phyloP scores from a whole-genome alignment of 2,113 vertebrate species.

The Cyprinus carpio region DNA sequence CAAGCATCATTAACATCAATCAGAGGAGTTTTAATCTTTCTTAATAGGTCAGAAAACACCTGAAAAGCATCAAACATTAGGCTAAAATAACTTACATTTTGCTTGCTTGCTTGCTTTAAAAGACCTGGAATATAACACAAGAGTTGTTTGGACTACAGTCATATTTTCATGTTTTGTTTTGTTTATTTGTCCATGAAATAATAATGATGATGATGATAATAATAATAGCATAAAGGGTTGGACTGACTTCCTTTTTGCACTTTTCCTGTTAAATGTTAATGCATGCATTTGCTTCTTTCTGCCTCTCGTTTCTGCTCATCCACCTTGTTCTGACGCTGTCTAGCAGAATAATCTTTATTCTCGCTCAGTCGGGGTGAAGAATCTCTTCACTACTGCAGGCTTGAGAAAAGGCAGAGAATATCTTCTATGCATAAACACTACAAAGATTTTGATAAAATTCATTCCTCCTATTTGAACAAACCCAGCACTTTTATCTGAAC shows the following conservation, averaged over 20 bases:
- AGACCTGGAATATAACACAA: not conserved
- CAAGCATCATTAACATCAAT: conserved; percentile 21
- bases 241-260: not conserved
- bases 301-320: conserved; percentile 21
- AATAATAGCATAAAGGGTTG: not conserved
- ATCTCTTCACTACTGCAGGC: conserved; percentile 7
- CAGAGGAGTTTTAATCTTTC: conserved; percentile 60
- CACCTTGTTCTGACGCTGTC: conserved; percentile 51
- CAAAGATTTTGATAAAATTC: not conserved
- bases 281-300: not conserved
- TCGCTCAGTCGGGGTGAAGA: conserved; percentile 27
- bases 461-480: not conserved
- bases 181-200: not conserved
- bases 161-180: not conserved
- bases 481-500: conserved; percentile 20
- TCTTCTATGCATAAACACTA: not conserved
- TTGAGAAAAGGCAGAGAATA: not conserved
- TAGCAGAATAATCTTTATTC: conserved; percentile 63
- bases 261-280: not conserved
- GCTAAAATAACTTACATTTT: not conserved
- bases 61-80: not conserved
- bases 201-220: not conserved
- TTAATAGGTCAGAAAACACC: not conserved
- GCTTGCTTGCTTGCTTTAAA: not conserved
- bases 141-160: not conserved